phyloP scores from a whole-genome alignment of 1,140 invertebrate genomes.

The Danaus plexippus region DNA sequence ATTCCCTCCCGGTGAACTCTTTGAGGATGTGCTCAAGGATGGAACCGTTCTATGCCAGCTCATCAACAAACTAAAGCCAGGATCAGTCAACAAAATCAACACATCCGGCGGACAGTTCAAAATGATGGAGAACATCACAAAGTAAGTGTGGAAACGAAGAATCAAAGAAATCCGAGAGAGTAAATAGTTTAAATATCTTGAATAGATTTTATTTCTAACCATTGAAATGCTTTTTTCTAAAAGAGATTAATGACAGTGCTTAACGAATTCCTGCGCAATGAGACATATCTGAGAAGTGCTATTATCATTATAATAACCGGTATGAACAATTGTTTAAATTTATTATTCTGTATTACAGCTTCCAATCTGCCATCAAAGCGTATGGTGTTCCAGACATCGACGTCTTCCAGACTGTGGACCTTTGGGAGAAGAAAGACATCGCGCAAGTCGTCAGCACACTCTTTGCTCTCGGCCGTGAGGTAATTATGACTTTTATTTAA shows the following conservation, averaged over 20 bases:
- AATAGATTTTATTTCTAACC: neutral
- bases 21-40: slow-evolving; percentile 89
- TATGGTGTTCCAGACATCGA: slow-evolving; percentile 95
- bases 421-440: slow-evolving; percentile 96
- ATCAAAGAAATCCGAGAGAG: neutral
- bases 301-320: neutral
- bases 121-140: slow-evolving; percentile 96
- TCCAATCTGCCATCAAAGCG: slow-evolving; percentile 88
- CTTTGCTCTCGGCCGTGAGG: slow-evolving; percentile 91
- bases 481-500: slow-evolving; percentile 69
- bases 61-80: slow-evolving; percentile 90
- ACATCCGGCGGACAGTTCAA: slow-evolving; percentile 92
- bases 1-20: slow-evolving; percentile 82
- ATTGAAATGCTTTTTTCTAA: neutral
- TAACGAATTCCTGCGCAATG: neutral
- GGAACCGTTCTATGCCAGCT: slow-evolving; percentile 91
- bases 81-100: slow-evolving; percentile 88
- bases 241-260: too few relatives aligned
- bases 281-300: slow-evolving; percentile 1
- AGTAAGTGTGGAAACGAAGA: slow-evolving; percentile 67
- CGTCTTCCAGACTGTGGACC: slow-evolving; percentile 96
- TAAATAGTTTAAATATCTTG: neutral
- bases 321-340: neutral
- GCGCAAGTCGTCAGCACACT: slow-evolving; percentile 93
- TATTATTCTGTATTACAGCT: slow-evolving; percentile 73